Evolutionary conservation across 1,140 invertebrate species (phyloP), one percentile per base, ranked within the genome.

Genomic region (Chelonus insularis): DNA sequence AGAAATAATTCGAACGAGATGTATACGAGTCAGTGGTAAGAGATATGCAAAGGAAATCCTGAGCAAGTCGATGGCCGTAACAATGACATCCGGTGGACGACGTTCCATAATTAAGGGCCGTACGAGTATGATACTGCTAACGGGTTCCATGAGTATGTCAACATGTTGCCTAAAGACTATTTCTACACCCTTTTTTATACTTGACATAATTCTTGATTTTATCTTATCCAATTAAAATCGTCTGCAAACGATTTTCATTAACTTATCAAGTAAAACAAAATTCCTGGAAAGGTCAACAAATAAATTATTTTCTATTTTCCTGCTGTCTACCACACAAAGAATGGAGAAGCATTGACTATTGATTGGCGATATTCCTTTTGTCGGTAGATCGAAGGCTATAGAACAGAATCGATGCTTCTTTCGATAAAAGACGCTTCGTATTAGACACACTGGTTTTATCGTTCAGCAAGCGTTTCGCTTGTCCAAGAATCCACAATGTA

Each of bases 51-150:
- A 62, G 25, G 52, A 64, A 48, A 52, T 60, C 55, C 32, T 37
- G 39, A 45, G 52, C 34, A 58, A 64, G 23, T 57, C 58, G 43
- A 64, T 64, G 57, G 21, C 63, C 58, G 63, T 64, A 64, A 64
- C 60, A 62, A 62, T 54, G 58, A 60, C 63, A 50, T 64, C 63
- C 63, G 57, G 52, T 41, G 37, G 25, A 60, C 47, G 55, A 55
- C 52, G 52, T 55, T 14, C 60, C 21, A 37, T 60, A 64, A 64
- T 64, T 64, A 64, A 59, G 57, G 58, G 29, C 57, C 45, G 45
- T 21, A 21, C 4, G 34, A 61, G 41, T 56, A 55, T 54, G 54
- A 55, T 43, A 43, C 37, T 43, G 43, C 60, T 60, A 64, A 64
- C 58, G 43, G 45, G n/a, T n/a, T n/a, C n/a, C n/a, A n/a, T n/a